phyloP scores from a whole-genome alignment of 2,797 vertebrate species.

The Anguilla pacifica region DNA sequence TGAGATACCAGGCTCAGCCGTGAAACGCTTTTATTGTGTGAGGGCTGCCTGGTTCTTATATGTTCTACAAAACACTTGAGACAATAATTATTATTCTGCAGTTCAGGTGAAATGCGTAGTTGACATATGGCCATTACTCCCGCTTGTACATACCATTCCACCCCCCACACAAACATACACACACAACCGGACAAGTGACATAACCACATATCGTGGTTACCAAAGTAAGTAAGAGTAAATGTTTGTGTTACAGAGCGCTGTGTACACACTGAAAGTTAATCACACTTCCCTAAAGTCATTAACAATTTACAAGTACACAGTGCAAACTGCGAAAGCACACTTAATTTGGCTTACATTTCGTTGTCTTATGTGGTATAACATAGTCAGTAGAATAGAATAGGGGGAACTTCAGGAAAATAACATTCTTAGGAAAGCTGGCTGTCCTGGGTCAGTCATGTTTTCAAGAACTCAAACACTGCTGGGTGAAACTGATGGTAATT shows the following conservation, averaged over 20 bases:
- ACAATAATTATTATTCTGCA: neutral
- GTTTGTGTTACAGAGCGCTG: neutral
- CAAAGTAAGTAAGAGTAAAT: neutral
- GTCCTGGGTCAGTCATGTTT: neutral
- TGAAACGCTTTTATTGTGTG: neutral
- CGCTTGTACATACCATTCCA: neutral
- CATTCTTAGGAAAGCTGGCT: neutral
- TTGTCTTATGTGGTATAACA: neutral
- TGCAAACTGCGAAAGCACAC: neutral
- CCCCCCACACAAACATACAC: neutral
- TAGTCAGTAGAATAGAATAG: neutral
- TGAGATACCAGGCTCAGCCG: neutral
- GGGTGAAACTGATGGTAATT: neutral
- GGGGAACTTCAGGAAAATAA: neutral
- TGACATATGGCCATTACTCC: neutral
- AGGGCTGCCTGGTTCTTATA: neutral
- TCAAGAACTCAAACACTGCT: neutral
- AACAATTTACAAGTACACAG: neutral
- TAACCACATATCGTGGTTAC: neutral
- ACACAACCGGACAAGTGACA: neutral
- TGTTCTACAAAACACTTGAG: neutral
- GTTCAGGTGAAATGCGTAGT: neutral
- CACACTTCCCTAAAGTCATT: conserved; percentile 1
- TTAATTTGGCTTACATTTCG: neutral
- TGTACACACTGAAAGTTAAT: neutral